A percentile compares a stretch with the other conserved stretches of the same genome.
phyloP scores from a whole-genome alignment of 2,113 vertebrate species.

The Cynoglossus semilaevis region DNA sequence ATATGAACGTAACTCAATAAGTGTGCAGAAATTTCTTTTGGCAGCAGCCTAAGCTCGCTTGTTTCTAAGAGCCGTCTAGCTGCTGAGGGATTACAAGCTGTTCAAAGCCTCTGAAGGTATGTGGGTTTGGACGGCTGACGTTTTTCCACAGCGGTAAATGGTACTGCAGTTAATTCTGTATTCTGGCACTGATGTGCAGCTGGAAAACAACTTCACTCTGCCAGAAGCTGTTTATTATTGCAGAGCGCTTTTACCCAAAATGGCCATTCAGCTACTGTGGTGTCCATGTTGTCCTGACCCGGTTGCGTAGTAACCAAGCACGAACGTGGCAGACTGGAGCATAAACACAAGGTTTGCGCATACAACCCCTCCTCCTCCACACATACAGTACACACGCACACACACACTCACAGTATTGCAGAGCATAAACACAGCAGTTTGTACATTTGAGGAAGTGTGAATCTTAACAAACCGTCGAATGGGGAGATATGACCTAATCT shows the following conservation, averaged over 20 bases:
- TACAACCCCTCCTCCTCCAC: neutral
- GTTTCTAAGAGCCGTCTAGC: slow-evolving; percentile 62
- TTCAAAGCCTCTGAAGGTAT: slow-evolving; percentile 72
- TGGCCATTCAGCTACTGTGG: slow-evolving; percentile 73
- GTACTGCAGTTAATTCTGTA: slow-evolving; percentile 72
- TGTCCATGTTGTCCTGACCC: slow-evolving; percentile 67
- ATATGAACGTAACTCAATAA: slow-evolving; percentile 54
- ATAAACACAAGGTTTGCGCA: slow-evolving; percentile 43
- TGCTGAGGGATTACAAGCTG: slow-evolving; percentile 69
- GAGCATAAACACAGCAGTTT: slow-evolving; percentile 30
- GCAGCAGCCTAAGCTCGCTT: slow-evolving; percentile 49
- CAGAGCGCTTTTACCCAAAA: slow-evolving; percentile 74
- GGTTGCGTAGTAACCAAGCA: slow-evolving; percentile 67
- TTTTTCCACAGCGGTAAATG: slow-evolving; percentile 75
- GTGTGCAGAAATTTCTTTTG: slow-evolving; percentile 58
- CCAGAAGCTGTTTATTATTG: slow-evolving; percentile 74
- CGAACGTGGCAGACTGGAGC: slow-evolving; percentile 52
- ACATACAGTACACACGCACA: too few relatives aligned
- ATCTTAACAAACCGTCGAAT: slow-evolving; percentile 20
- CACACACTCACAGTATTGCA: slow-evolving; percentile 7
- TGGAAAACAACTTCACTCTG: slow-evolving; percentile 70
- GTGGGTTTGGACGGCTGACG: slow-evolving; percentile 68
- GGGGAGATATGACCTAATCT: slow-evolving; percentile 11
- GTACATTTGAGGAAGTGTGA: slow-evolving; percentile 33
- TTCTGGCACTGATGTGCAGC: slow-evolving; percentile 67